Base-by-base conservation (phyloP, 2,797 vertebrate species). In the Melanotaenia trifasciata region DNA sequence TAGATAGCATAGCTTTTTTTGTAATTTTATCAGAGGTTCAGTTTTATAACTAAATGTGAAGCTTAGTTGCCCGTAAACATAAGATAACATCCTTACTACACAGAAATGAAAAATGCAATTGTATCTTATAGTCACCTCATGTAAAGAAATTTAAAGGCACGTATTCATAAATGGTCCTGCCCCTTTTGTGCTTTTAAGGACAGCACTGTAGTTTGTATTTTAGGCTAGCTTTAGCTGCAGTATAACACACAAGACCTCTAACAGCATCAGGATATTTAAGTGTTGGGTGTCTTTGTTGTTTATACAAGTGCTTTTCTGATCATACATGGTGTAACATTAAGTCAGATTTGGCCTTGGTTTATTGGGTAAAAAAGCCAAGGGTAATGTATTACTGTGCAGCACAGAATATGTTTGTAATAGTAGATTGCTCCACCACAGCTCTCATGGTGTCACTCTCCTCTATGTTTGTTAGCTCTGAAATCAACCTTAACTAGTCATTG, bases 381-480 rank as follows among this genome's bases (percentile, higher is more conserved):
- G 5, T 26, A 28, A 54, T 14, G 5, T 26, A n/a, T 61, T 53
- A 13, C 35, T 45, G 13, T 57, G 9, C 5, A 5, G 9, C 28
- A 16, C 11, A 33, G 12, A 5, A 36, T 22, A 26, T 38, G 8
- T 36, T 47, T 4, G n/a, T 30, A 40, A 45, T 63, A 65, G 3
- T 35, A 35, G 26, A 14, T 50, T 53, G 18, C 9, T 58, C 12
- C 36, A 22, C 57, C 57, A 50, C 35, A 60, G 22, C 20, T 26
- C 43, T 50, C 22, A 45, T 26, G 24, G 35, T 57, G 10, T 56
- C 2, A 3, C 24, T 30, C 53, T 28, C 53, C 22, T 16, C 13
- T 56, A 2, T 54, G 13, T 33, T 40, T 43, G 10, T 13, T 20
- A 20, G 59, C 63, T 47, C 65, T 68, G 18, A 43, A 64, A 67